Evolutionary conservation across 2,888 invertebrate species (phyloP), one percentile per base, ranked within the genome.

Genomic region (Drosophila quinaria): DNA sequence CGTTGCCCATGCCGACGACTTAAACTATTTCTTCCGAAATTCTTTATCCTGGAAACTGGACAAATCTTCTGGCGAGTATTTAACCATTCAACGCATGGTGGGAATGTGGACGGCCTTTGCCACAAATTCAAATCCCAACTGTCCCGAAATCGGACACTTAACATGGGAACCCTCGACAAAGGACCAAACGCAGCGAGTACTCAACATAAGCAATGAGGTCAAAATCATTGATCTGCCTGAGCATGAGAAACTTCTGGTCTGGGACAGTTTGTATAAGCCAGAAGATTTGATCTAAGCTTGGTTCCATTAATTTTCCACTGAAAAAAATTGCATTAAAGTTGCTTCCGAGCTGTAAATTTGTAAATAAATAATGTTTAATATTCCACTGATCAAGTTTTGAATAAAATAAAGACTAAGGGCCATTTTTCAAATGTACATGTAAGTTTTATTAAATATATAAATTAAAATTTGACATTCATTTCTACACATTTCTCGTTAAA

Each of bases 61-160:
- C 3, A 77, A 69, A 22, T 64, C 74, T 4, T 81, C 87, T 0
- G 60, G 39, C 3, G 92, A 92, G 55, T 91, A 87, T 63, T 80
- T 69, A 29, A 90, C 90, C 6, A 89, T 92, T 15, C 75, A 90
- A 54, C 74, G 89, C 2, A 80, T 92, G 86, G 65, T 91, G 33
- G 88, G 78, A n/a, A 85, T 91, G 49, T 90, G 90, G 81, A 87
- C 89, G 9, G 74, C 84, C 3, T 92, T 92, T 69, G 91, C 92
- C 8, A 49, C 59, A 13, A 81, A 59, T 22, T 82, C 90, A 5
- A 81, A 91, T 81, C 92, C 91, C 11, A 91, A 92, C 61, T 83
- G 87, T 52, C 37, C 56, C 4, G 82, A 77, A 62, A 84, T 90
- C 6, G 61, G 59, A 0, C 73, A 84, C n/a, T 51, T 90, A 1